Evolutionary conservation across 1,140 invertebrate species (phyloP).

Genomic region (Myzus persicae): DNA sequence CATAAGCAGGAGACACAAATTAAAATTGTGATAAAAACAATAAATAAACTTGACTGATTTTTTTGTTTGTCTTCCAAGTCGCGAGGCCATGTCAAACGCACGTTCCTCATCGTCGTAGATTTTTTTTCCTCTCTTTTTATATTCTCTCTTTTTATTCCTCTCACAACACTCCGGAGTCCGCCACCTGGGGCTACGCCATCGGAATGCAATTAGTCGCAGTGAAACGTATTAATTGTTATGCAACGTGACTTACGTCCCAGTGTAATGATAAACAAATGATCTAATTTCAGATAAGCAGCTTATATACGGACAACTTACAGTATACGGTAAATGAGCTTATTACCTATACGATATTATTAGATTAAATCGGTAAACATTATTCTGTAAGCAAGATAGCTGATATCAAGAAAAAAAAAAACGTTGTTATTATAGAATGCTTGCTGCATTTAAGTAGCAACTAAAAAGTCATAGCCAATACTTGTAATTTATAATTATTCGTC

Average conservation of each 20-base stretch:
- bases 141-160: background rate
- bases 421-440: background rate
- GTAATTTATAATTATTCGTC: background rate
- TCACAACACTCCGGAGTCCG: background rate
- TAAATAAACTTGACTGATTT: conserved; percentile 53
- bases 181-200: conserved; percentile 27
- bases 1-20: conserved; percentile 47
- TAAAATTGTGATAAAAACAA: conserved; percentile 55
- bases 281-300: conserved; percentile 43
- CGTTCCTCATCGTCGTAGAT: background rate
- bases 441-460: too few relatives aligned
- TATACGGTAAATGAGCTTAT: background rate
- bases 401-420: background rate
- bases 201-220: conserved; percentile 40
- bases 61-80: conserved; percentile 43
- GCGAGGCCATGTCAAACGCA: conserved; percentile 40
- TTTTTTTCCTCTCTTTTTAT: background rate
- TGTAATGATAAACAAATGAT: conserved; percentile 41
- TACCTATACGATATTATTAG: background rate
- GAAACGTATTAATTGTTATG: conserved; percentile 41
- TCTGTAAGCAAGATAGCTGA: background rate
- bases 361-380: background rate
- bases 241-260: background rate
- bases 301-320: background rate
- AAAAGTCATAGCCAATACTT: too few relatives aligned